Percentiles rank a stretch among this genome's conserved stretches.
phyloP scores from a whole-genome alignment of 2,888 invertebrate genomes.

The Stegana nigrithorax region DNA sequence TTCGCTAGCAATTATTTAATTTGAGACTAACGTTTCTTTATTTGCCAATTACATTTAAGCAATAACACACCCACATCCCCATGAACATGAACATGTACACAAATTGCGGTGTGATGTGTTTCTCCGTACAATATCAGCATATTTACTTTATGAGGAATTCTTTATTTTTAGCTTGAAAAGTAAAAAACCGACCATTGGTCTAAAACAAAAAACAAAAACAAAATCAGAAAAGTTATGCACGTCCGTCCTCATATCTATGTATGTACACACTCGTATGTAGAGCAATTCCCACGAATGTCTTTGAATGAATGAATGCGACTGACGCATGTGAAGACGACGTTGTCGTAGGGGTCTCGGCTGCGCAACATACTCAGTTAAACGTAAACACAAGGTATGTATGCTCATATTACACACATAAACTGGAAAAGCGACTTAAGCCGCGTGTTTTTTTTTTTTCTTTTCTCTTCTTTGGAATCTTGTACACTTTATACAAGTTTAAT shows the following conservation, averaged over 20 bases:
- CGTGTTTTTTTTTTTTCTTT: background rate
- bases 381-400: background rate
- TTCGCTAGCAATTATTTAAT: no score
- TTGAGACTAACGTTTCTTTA: background rate
- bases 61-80: background rate
- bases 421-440: constrained; percentile 6
- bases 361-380: no score
- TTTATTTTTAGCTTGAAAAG: background rate
- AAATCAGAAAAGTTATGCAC: no score
- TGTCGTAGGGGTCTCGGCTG: no score
- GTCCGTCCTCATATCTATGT: no score
- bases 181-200: background rate
- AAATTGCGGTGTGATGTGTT: background rate
- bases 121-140: no score
- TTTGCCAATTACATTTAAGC: background rate
- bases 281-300: background rate
- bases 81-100: no score
- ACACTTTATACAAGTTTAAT: background rate
- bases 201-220: no score
- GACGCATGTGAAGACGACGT: background rate
- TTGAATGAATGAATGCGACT: background rate
- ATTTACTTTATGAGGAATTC: background rate
- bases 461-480: no score
- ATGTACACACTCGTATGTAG: background rate
- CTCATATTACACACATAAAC: constrained; percentile 8